These are phyloP conservation scores for Hypocryptadius cinnamomeus DNA, from an alignment of 2,113 vertebrate genomes.

Conservation along the genomic window DNA sequence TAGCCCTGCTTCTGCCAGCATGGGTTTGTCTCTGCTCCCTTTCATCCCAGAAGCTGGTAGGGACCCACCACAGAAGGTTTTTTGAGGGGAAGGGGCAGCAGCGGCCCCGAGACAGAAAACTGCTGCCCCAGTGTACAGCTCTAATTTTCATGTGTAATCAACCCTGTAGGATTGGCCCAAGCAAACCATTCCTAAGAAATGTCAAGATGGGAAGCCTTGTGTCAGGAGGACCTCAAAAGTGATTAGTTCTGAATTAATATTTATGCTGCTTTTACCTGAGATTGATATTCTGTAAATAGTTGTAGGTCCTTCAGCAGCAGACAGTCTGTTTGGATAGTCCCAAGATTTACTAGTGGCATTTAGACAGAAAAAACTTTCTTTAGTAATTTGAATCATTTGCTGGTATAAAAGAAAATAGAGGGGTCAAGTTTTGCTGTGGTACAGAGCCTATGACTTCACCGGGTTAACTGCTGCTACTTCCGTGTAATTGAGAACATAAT, in stretches of 20 bases:
- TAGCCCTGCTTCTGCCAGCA: neutral
- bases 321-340: neutral
- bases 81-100: neutral
- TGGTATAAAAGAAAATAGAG: conserved; percentile 36
- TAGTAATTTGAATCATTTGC: conserved; percentile 21
- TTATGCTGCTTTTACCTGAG: neutral
- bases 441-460: conserved; percentile 7
- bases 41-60: neutral
- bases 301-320: neutral
- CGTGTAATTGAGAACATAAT: conserved; percentile 35
- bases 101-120: neutral
- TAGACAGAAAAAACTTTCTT: neutral
- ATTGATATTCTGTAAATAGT: neutral
- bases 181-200: neutral
- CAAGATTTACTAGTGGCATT: neutral
- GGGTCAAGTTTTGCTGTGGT: conserved; percentile 18
- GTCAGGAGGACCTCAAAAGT: neutral
- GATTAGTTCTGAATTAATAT: neutral
- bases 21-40: neutral
- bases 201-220: neutral
- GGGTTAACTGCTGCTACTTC: conserved; percentile 39
- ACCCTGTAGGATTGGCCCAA: neutral
- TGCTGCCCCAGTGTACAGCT: neutral
- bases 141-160: neutral
- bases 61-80: neutral